Conservation (phyloP, 2,113 vertebrate genomes). For the Etheostoma cragini region DNA sequence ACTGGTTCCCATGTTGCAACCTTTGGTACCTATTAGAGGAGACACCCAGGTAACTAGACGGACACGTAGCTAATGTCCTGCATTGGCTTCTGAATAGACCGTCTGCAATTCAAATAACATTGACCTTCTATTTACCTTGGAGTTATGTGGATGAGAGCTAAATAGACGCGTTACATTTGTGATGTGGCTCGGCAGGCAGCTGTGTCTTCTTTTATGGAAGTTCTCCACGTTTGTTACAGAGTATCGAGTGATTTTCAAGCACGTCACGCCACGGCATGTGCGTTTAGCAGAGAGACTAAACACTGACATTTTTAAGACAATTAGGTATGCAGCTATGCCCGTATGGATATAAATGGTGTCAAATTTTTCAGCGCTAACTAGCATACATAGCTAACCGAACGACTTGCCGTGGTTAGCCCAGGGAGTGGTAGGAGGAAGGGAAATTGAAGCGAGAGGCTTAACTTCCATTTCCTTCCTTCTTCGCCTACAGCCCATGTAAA, state of each 20-base stretch:
- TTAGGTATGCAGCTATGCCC: not conserved
- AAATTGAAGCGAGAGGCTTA: not conserved
- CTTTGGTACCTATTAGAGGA: conserved; percentile 74
- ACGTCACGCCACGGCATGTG: not conserved
- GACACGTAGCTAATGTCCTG: not conserved
- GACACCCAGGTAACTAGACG: not conserved
- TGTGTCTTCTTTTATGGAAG: not conserved
- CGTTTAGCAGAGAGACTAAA: conserved; percentile 4
- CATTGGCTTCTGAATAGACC: not conserved
- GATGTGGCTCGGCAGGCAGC: not conserved
- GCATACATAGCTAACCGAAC: not conserved
- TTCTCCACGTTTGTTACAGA: not conserved
- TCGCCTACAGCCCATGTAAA: not conserved
- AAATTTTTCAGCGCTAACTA: not conserved
- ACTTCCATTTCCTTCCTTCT: not conserved
- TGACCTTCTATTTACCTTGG: conserved; percentile 69
- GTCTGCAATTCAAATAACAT: not conserved
- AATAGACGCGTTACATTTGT: not conserved
- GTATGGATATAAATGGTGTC: rapidly evolving
- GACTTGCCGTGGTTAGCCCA: not conserved
- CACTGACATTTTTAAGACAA: conserved; percentile 14
- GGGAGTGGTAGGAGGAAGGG: too few relatives aligned
- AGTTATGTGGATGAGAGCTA: conserved; percentile 45
- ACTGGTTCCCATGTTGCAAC: conserved; percentile 79
- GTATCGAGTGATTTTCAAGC: not conserved